Base-by-base conservation (phyloP, 2,113 vertebrate species). In the Eurypyga helias region DNA sequence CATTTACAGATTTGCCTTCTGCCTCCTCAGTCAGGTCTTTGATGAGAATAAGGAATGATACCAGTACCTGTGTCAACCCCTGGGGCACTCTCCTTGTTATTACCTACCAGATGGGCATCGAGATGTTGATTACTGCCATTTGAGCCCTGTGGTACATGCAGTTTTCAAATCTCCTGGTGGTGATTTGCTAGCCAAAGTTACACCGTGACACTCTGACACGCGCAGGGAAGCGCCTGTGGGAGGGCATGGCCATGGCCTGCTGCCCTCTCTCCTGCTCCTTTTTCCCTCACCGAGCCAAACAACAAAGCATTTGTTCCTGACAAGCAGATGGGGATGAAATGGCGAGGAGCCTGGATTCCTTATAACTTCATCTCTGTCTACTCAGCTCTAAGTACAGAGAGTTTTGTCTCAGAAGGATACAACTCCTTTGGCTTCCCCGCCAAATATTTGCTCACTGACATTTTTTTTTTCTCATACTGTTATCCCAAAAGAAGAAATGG, bases 291-390 rank as follows among this genome's bases (percentile, higher is more conserved):
- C 0, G 0, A 92, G 61, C 52, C 69, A 79, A 67, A 76, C 84
- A 94, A 91, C 4, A 13, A 79, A 91, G 51, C 45, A 31, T 87
- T 94, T 91, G 70, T 36, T 95, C 61, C 54, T 94, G 87, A 91
- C 51, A 82, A 92, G 81, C 77, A 85, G 89, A 94, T 91, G 89
- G 52, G 66, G 58, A 65, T n/a, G 73, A 91, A 93, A 18, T 96
- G 96, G 93, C 93, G 92, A 93, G 45, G 33, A 96, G 89, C 91
- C 93, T 0, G 0, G 78, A 87, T 84, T 89, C 48, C 43, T 83
- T 94, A 89, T 84, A 94, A 79, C 87, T 95, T 94, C 87, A 92
- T 96, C 77, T 94, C 79, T 90, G 54, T 86, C 86, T 96, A 54
- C 38, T 94, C 80, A 79, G 77, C 81, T 95, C 61, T 94, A 87